phyloP scores from a whole-genome alignment of 2,888 invertebrate species.

The Brenthis ino region DNA sequence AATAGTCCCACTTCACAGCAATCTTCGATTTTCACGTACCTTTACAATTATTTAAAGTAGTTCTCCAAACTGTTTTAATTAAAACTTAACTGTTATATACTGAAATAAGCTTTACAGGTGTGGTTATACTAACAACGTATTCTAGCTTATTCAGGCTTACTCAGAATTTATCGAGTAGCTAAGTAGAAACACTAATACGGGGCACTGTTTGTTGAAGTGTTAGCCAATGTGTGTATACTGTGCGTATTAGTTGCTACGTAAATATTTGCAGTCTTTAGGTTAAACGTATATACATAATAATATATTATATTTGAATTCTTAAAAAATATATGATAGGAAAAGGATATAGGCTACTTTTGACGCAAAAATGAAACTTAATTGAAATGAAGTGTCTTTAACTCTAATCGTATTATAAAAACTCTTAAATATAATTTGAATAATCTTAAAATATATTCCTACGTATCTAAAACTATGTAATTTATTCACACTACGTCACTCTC shows the following conservation, averaged over 20 bases:
- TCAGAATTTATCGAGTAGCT: conserved; percentile 25
- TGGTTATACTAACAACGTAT: conserved; percentile 16
- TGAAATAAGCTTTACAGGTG: conserved; percentile 21
- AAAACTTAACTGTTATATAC: conserved; percentile 8
- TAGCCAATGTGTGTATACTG: conserved; percentile 11
- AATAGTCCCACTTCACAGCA: no score
- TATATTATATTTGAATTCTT: no score
- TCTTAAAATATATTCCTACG: no score
- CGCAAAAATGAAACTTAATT: no score
- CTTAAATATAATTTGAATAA: no score
- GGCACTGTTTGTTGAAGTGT: conserved; percentile 21
- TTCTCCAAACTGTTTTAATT: conserved; percentile 9
- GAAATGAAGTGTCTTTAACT: no score
- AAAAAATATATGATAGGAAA: no score
- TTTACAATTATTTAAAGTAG: neutral
- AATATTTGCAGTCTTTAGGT: conserved; percentile 30
- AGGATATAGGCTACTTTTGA: no score
- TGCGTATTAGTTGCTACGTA: conserved; percentile 29
- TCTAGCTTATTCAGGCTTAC: conserved; percentile 26
- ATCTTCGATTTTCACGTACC: no score
- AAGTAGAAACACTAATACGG: conserved; percentile 24
- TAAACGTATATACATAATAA: neutral
- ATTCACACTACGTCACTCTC: no score
- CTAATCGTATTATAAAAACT: no score
- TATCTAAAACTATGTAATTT: no score